These are phyloP conservation scores for Alentia gelatinosa DNA, from an alignment of 2,888 invertebrate species.

Conservation along the genomic window DNA sequence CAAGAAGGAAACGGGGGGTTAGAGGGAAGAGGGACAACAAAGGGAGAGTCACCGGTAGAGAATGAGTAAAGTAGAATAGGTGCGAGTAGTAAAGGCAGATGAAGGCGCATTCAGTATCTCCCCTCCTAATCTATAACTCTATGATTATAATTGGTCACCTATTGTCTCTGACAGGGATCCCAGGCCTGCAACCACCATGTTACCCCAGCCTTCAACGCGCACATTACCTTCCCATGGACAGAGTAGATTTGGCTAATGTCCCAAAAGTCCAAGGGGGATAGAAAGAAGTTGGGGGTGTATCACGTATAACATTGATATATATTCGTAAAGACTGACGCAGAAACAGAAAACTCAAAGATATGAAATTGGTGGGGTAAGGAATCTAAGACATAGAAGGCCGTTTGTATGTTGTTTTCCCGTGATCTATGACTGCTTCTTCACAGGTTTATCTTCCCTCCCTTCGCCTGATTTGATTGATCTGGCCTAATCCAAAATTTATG, in stretches of 20 bases:
- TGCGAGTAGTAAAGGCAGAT: neutral
- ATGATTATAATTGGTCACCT: no score
- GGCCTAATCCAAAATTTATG: slow-evolving; percentile 47
- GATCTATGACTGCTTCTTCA: neutral
- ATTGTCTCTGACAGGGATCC: no score
- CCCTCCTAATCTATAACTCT: no score
- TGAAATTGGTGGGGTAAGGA: no score
- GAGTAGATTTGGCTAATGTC: neutral
- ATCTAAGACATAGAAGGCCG: neutral
- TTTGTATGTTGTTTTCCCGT: neutral
- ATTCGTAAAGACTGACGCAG: no score
- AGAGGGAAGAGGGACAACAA: neutral
- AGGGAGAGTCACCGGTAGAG: no score
- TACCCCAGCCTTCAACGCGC: neutral
- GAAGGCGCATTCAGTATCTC: no score
- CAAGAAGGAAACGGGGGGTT: neutral
- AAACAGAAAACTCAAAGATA: neutral
- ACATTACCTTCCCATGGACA: neutral
- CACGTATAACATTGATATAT: no score
- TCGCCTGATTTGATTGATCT: slow-evolving; percentile 34
- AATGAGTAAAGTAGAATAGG: neutral
- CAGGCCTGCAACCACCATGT: neutral
- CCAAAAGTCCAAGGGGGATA: neutral
- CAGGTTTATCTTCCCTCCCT: neutral
- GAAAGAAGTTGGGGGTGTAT: neutral